These are phyloP conservation scores for Heterodera schachtii DNA, from an alignment of 1,140 invertebrate species.

Conservation along the genomic window DNA sequence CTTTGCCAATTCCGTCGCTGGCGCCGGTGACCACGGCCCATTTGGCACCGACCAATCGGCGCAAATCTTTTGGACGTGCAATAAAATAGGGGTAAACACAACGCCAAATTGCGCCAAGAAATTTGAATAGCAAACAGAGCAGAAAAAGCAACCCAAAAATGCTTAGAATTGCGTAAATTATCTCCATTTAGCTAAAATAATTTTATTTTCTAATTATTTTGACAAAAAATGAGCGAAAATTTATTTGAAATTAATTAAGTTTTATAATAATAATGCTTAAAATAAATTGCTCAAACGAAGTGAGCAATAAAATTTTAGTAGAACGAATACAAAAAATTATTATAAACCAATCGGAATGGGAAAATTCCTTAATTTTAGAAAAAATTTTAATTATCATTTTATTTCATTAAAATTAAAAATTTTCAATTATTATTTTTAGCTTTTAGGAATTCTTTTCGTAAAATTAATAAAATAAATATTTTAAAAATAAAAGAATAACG, in stretches of 20 bases:
- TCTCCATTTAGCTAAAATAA: background rate
- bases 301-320: no score
- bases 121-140: conserved; percentile 23
- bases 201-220: background rate
- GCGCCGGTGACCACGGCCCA: conserved; percentile 63
- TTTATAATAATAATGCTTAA: no score
- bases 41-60: conserved; percentile 53
- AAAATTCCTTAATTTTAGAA: no score
- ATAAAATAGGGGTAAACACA: conserved; percentile 55
- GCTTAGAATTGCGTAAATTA: background rate
- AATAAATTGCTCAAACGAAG: no score
- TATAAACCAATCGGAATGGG: no score
- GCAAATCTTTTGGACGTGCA: conserved; percentile 47
- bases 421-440: no score
- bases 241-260: background rate
- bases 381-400: no score
- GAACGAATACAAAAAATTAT: no score
- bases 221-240: background rate
- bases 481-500: no score
- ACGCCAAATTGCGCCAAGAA: conserved; percentile 13
- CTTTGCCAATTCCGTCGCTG: conserved; percentile 64
- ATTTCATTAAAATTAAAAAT: no score
- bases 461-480: no score
- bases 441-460: no score
- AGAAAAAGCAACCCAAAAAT: conserved; percentile 25